A percentile compares a stretch with the other conserved stretches of the same genome.
These are phyloP conservation scores for Drosophila anceps DNA, from an alignment of 2,888 invertebrate species.

Conservation along the genomic window DNA sequence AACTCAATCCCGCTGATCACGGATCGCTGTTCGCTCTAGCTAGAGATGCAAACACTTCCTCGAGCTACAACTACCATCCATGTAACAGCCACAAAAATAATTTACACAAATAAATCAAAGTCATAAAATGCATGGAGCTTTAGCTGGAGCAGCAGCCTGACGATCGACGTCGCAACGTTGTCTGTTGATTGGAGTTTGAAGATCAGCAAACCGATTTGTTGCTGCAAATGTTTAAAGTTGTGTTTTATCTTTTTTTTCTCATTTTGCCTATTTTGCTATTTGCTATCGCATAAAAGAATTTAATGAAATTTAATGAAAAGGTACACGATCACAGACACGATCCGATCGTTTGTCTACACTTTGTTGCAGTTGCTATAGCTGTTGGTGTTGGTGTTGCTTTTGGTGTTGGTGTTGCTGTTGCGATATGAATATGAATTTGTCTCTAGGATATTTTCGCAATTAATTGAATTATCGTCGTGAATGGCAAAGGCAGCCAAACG, in stretches of 20 bases:
- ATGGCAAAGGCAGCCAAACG: conserved; percentile 61
- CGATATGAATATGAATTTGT: conserved; percentile 73
- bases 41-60: conserved; percentile 68
- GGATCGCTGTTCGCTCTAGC: conserved; percentile 19
- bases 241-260: conserved; percentile 11
- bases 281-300: conserved; percentile 81
- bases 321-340: conserved; percentile 75
- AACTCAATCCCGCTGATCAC: conserved; percentile 21
- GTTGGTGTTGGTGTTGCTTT: conserved; percentile 15
- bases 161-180: conserved; percentile 14
- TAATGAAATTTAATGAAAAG: conserved; percentile 82
- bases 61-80: conserved; percentile 27
- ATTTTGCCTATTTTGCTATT: conserved; percentile 40
- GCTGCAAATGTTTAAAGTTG: conserved; percentile 53
- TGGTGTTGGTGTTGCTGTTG: conserved; percentile 32
- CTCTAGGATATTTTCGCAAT: conserved; percentile 82
- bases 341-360: conserved; percentile 59
- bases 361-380: conserved; percentile 51
- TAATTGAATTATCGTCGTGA: conserved; percentile 82
- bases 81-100: conserved; percentile 71
- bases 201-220: conserved; percentile 36
- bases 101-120: conserved; percentile 79
- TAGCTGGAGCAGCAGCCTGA: conserved; percentile 45
- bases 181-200: conserved; percentile 40
- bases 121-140: conserved; percentile 62